Evolutionary conservation across 2,888 invertebrate genomes (phyloP), one percentile per base, ranked within the genome.

Genomic region (Apotomis betuletana): DNA sequence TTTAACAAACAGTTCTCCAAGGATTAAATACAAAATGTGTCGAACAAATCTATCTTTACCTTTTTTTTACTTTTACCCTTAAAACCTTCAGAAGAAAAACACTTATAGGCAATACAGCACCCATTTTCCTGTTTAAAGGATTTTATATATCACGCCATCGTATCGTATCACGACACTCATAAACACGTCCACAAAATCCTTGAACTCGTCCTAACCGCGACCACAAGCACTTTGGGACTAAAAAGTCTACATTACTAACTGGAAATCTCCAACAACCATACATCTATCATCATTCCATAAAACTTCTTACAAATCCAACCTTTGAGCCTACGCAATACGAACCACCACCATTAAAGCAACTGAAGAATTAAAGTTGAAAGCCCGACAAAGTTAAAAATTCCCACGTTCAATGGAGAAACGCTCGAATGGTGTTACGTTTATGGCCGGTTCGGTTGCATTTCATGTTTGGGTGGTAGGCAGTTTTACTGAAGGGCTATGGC

Each of bases 141-240:
- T 2, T 49, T 49, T 49, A 10, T 6, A 10, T 49, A 49, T 49
- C 49, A 6, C 49, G 8, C 8, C 5, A 0, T 5, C 9, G 49
- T 49, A 49, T 49, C 49, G 46, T 38, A 54, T 54, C 15, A 46
- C 44, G 38, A 52, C 58, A 54, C 52, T 63, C 70, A 59, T 70
- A 70, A 70, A 70, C 59, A 64, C 44, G 64, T 13, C 64, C 59
- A 59, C 64, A 70, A 65, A 64, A 64, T 54, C 59, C 52, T 64
- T 59, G 41, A 60, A 59, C 13, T 46, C 15, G n/a, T 36, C 27
- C 59, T 64, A 41, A 54, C 64, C 64, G 64, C 58, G 36, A 70
- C 64, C 64, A 64, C 70, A 65, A 70, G 70, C 70, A 70, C 63
- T 70, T 64, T 64, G 54, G 64, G 46, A 60, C 70, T 65, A 54